These are phyloP conservation scores for Gambusia yucatana DNA, from an alignment of 2,797 vertebrate species.

Conservation along the genomic window DNA sequence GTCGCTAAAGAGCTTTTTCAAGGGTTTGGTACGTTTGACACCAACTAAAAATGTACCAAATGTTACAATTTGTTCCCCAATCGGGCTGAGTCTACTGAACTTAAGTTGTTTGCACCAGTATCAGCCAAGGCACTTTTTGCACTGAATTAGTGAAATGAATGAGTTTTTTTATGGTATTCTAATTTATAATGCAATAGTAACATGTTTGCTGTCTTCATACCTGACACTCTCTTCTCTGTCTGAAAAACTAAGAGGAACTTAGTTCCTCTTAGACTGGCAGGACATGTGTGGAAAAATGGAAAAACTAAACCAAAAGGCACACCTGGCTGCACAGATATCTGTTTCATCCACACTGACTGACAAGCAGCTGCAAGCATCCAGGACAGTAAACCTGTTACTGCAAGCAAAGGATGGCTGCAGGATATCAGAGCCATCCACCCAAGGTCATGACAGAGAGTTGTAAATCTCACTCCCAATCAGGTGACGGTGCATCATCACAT, in stretches of 20 bases:
- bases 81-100: too few relatives aligned
- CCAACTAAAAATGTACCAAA: background rate
- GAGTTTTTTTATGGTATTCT: background rate
- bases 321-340: background rate
- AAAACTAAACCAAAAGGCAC: background rate
- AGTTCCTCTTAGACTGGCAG: background rate
- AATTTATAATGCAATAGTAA: background rate
- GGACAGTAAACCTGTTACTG: conserved; percentile 56
- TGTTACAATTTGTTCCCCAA: too few relatives aligned
- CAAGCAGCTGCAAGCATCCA: conserved; percentile 38
- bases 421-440: conserved; percentile 54
- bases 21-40: too few relatives aligned
- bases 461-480: conserved; percentile 49
- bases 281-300: background rate
- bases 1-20: background rate
- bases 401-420: conserved; percentile 19
- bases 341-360: conserved; percentile 39
- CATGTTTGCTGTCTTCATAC: background rate
- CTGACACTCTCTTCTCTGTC: background rate
- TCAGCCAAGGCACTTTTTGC: background rate
- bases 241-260: background rate
- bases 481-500: conserved; percentile 35
- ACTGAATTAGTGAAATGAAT: background rate
- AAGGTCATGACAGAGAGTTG: conserved; percentile 66
- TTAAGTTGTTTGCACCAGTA: background rate